Evolutionary conservation across 1,140 invertebrate species (phyloP).

Genomic region (Drosophila albomicans): DNA sequence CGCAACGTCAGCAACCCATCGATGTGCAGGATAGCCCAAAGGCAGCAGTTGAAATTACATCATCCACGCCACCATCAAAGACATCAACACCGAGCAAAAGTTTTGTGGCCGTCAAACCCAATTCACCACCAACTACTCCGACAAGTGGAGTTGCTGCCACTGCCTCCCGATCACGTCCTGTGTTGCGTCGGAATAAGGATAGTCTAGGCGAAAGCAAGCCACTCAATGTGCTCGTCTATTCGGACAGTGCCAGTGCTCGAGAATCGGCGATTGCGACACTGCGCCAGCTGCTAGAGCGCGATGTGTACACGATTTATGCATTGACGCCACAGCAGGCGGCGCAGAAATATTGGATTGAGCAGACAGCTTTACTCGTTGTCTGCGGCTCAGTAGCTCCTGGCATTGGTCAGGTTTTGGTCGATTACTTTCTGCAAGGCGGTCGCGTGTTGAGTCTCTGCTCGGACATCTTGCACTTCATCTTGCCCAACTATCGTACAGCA

Average conservation of each 20-base stretch:
- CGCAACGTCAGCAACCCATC: neutral
- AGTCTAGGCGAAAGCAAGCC: slow-evolving; percentile 87
- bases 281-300: slow-evolving; percentile 88
- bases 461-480: slow-evolving; percentile 90
- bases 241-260: slow-evolving; percentile 90
- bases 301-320: slow-evolving; percentile 92
- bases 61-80: neutral
- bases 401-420: slow-evolving; percentile 88
- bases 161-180: slow-evolving; percentile 46
- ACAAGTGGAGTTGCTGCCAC: neutral
- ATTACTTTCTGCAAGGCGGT: slow-evolving; percentile 91
- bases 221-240: slow-evolving; percentile 93
- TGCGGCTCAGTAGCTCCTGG: slow-evolving; percentile 90
- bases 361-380: slow-evolving; percentile 91
- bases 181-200: slow-evolving; percentile 64
- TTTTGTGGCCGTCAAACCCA: slow-evolving; percentile 50
- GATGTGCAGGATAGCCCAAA: neutral
- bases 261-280: slow-evolving; percentile 90
- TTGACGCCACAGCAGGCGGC: slow-evolving; percentile 88
- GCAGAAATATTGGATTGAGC: slow-evolving; percentile 89
- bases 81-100: slow-evolving; percentile 41
- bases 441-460: slow-evolving; percentile 93
- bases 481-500: slow-evolving; percentile 92
- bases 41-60: neutral
- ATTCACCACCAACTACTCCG: slow-evolving; percentile 29